phyloP scores from a whole-genome alignment of 2,113 vertebrate genomes.

The Rhynchopsitta pachyrhyncha region DNA sequence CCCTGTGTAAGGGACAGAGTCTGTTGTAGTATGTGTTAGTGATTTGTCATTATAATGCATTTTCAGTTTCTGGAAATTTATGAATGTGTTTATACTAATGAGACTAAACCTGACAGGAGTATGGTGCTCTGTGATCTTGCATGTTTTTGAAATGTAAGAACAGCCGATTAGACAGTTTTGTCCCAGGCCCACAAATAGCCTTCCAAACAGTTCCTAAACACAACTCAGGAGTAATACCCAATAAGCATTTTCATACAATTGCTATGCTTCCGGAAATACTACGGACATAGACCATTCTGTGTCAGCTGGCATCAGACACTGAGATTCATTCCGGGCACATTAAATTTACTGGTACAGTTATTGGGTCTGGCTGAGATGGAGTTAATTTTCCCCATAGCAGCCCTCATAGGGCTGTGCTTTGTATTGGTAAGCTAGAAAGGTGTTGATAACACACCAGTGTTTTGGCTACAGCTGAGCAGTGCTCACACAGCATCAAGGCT shows the following conservation, averaged over 20 bases:
- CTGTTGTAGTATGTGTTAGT: neutral
- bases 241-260: neutral
- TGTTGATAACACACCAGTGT: neutral
- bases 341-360: neutral
- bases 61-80: neutral
- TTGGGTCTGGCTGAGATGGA: neutral
- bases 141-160: neutral
- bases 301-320: neutral
- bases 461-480: neutral
- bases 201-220: neutral
- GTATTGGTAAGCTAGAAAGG: neutral
- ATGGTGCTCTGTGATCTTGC: rapidly evolving
- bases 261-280: neutral
- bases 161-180: neutral
- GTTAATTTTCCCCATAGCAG: neutral
- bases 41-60: neutral
- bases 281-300: neutral
- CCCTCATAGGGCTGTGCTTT: neutral
- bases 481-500: neutral
- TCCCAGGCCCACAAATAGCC: neutral
- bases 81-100: neutral
- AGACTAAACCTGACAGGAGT: neutral
- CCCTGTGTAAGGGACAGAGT: rapidly evolving
- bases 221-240: neutral
- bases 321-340: neutral